Conservation (phyloP, 2,888 invertebrate species). For the Epinotia demarniana region DNA sequence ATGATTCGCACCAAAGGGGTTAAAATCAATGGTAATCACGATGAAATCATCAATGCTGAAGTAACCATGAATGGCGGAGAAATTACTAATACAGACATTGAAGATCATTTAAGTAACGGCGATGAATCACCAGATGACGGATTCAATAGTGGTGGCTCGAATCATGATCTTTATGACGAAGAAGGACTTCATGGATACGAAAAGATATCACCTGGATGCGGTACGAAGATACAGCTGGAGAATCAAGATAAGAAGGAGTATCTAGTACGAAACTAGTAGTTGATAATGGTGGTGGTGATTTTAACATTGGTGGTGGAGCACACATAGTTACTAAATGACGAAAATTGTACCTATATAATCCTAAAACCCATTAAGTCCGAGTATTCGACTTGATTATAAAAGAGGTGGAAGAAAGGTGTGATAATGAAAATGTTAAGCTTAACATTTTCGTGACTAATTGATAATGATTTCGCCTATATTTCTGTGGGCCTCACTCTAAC, state of each 20-base stretch:
- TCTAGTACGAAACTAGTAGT: slow-evolving; percentile 69
- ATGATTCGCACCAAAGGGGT: slow-evolving; percentile 49
- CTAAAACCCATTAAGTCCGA: no score
- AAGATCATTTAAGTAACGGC: slow-evolving; percentile 45
- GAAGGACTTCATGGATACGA: slow-evolving; percentile 71
- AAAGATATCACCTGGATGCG: slow-evolving; percentile 70
- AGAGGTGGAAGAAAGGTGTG: no score
- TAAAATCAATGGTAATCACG: slow-evolving; percentile 26
- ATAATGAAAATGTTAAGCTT: no score
- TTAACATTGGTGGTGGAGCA: slow-evolving; percentile 18
- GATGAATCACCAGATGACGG: slow-evolving; percentile 41
- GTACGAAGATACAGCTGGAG: slow-evolving; percentile 71
- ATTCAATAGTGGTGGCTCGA: slow-evolving; percentile 34
- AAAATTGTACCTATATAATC: no score
- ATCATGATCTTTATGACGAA: slow-evolving; percentile 51
- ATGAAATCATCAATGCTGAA: slow-evolving; percentile 9
- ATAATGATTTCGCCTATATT: not conserved
- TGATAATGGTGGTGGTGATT: slow-evolving; percentile 46
- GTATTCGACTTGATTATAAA: no score
- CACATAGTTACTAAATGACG: not conserved
- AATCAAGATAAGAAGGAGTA: slow-evolving; percentile 73
- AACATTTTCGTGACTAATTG: not conserved
- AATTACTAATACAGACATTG: slow-evolving; percentile 42
- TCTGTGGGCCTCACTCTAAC: not conserved
- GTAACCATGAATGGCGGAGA: slow-evolving; percentile 24